Conservation (phyloP, 1,140 invertebrate genomes). For the Lasioglossum albipes region DNA sequence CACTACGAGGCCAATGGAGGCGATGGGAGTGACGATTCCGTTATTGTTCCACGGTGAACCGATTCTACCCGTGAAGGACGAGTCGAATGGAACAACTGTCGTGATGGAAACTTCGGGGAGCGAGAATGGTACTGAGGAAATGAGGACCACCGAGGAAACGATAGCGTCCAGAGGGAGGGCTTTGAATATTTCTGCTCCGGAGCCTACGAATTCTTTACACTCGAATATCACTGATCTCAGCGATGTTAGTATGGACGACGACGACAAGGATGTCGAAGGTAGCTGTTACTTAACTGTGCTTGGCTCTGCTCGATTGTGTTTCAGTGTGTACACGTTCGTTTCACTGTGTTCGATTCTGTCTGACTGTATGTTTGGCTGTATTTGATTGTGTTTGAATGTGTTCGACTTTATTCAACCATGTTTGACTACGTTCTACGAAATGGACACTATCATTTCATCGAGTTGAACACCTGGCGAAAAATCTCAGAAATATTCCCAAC, state of each 20-base stretch:
- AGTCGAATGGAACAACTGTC: slow-evolving; percentile 6
- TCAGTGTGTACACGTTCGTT: too few species aligned
- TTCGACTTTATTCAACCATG: too few species aligned
- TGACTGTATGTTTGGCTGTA: too few species aligned
- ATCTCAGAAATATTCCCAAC: too few species aligned
- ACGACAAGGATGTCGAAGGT: slow-evolving; percentile 80
- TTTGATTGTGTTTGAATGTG: too few species aligned
- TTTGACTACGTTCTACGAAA: too few species aligned
- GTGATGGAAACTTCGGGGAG: not conserved
- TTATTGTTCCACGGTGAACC: slow-evolving; percentile 64
- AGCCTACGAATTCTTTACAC: slow-evolving; percentile 74
- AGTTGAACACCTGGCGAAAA: too few species aligned
- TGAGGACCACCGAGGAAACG: slow-evolving; percentile 22
- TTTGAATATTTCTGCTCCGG: slow-evolving; percentile 72
- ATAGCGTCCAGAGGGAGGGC: slow-evolving; percentile 67
- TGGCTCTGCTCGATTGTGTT: too few species aligned
- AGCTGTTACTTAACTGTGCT: not conserved
- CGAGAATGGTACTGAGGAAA: not conserved
- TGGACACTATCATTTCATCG: too few species aligned
- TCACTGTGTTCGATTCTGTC: too few species aligned
- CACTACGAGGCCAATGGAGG: slow-evolving; percentile 32
- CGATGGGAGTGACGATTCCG: slow-evolving; percentile 39
- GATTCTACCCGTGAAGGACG: slow-evolving; percentile 27
- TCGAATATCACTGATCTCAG: slow-evolving; percentile 82
- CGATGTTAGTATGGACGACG: slow-evolving; percentile 85